A percentile compares a stretch with the other conserved stretches of the same genome.
phyloP scores from a whole-genome alignment of 1,140 invertebrate genomes.

The Eurosta solidaginis region DNA sequence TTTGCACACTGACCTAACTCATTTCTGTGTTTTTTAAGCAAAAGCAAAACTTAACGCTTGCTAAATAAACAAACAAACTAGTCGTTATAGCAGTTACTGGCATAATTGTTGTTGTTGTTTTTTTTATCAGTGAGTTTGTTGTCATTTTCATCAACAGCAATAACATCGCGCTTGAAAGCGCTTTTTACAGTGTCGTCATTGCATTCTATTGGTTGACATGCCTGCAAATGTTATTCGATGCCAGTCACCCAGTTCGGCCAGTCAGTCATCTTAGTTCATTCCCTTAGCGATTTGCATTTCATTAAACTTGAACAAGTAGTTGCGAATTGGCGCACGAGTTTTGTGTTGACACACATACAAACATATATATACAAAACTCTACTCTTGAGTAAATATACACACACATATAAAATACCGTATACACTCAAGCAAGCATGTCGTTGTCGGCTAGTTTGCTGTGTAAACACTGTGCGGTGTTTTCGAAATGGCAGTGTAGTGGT shows the following conservation, averaged over 20 bases:
- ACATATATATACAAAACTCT: too few relatives aligned
- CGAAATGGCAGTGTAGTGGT: background rate
- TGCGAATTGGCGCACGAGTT: background rate
- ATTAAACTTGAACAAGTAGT: background rate
- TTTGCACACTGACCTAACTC: background rate
- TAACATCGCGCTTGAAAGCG: background rate
- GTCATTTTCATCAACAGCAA: background rate
- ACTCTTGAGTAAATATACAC: too few relatives aligned
- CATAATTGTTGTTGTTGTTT: background rate
- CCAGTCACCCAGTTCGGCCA: background rate
- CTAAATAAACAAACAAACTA: background rate
- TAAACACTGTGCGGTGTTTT: slow-evolving; percentile 14
- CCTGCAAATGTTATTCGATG: slow-evolving; percentile 11
- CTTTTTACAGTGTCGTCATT: slow-evolving; percentile 6
- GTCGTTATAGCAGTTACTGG: background rate
- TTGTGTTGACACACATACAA: slow-evolving; percentile 16
- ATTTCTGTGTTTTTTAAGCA: background rate
- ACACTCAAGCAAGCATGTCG: background rate
- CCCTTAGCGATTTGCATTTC: background rate
- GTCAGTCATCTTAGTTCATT: background rate
- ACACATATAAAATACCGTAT: background rate
- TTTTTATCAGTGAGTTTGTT: background rate
- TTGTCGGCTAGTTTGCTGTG: background rate
- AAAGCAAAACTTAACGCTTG: background rate
- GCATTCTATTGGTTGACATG: background rate